Evolutionary conservation across 2,797 vertebrate species (phyloP), one percentile per base, ranked within the genome.

Genomic region (Molossus molossus): DNA sequence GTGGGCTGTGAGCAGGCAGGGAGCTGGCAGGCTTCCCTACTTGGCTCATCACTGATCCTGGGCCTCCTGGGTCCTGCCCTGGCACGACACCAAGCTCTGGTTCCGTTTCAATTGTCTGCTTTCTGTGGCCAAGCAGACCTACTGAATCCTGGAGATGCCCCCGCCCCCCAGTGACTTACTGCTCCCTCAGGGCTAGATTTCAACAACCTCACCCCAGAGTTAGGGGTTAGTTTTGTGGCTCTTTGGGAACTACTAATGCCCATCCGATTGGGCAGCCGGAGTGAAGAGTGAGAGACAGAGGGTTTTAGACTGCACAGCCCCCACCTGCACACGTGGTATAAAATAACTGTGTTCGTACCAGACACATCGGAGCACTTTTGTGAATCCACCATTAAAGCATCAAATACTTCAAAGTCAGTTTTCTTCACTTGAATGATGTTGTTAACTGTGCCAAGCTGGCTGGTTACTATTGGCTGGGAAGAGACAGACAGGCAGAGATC

Each of bases 351-450:
- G 77, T 45, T 97, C 99, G 95, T 98, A 99, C 99, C 99, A 96
- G 99, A 99, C 86, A 99, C 21, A 65, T 99, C 99, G 0, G 99
- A 99, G 91, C 99, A 99, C 76, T 99, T 99, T 62, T 99, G 98
- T 2, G 99, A 99, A 98, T 99, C 99, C 80, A 99, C 98, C 98
- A 99, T 99, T 98, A 99, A 99, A 69, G 99, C 99, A 94, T 99
- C 99, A 15, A 99, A 99, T 8, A 99, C 99, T 98, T 99, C 99
- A 97, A 99, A 99, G 98, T 99, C 99, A 0, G 99, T 99, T 95
- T 98, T 99, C 98, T 99, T 99, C 98, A 99, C 99, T 96, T 99
- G 99, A 95, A 99, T 99, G 90, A 99, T 73, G 77, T 99, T 99
- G 98, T 99, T 99, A 90, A 99, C 98, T 0, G 99, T 99, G 57